phyloP scores from a whole-genome alignment of 2,797 vertebrate genomes.

The Geotrypetes seraphini region DNA sequence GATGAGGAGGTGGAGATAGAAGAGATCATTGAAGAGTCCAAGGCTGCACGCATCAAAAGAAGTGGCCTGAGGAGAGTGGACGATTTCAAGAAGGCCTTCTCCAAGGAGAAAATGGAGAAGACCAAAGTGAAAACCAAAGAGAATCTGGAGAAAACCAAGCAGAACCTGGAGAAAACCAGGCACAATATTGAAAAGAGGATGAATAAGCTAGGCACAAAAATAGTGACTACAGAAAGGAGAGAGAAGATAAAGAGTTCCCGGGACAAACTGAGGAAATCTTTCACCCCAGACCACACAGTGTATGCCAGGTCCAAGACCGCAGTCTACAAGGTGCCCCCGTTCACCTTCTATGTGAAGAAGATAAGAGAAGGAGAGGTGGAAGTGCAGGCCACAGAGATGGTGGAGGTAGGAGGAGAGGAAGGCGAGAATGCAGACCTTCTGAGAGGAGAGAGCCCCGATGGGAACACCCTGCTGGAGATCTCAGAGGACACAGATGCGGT shows the following conservation, averaged over 20 bases:
- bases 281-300: constrained; percentile 76
- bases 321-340: constrained; percentile 92
- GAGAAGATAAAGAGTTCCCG: constrained; percentile 82
- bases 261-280: constrained; percentile 87
- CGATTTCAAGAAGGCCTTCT: constrained; percentile 92
- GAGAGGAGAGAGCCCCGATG: constrained; percentile 63
- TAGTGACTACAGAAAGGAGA: constrained; percentile 76
- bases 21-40: constrained; percentile 87
- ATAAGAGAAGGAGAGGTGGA: constrained; percentile 79
- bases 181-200: constrained; percentile 91
- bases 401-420: constrained; percentile 72
- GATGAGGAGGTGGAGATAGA: constrained; percentile 93
- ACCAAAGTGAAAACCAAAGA: constrained; percentile 83
- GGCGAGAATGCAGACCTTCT: constrained; percentile 56
- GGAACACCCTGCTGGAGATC: constrained; percentile 73
- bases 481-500: constrained; percentile 77
- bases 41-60: constrained; percentile 82
- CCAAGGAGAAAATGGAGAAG: constrained; percentile 94
- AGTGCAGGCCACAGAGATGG: constrained; percentile 89
- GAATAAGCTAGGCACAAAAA: constrained; percentile 80
- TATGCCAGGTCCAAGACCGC: constrained; percentile 82
- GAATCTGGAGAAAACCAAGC: constrained; percentile 85
- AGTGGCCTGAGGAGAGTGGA: constrained; percentile 81
- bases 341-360: constrained; percentile 97
- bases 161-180: constrained; percentile 89